phyloP scores from a whole-genome alignment of 2,888 invertebrate species.

The Hedychridium roseum region DNA sequence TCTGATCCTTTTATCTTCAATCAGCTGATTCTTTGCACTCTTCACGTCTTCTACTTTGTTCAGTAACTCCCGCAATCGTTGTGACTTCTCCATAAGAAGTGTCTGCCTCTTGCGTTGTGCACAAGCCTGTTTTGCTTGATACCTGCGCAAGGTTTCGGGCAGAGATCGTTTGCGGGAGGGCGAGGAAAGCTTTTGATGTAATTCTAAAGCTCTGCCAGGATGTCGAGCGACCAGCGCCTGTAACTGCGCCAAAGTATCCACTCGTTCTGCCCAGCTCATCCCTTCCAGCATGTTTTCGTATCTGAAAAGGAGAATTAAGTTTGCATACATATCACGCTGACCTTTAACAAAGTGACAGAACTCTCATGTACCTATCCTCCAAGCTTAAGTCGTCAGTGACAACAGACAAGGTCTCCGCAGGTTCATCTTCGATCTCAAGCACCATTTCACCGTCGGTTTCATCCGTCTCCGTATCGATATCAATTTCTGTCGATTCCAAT shows the following conservation, averaged over 20 bases:
- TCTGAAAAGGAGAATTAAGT: constrained; percentile 26
- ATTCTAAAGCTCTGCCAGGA: constrained; percentile 89
- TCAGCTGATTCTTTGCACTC: constrained; percentile 83
- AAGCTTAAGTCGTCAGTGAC: constrained; percentile 54
- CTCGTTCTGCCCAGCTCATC: constrained; percentile 87
- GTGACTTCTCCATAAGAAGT: constrained; percentile 83
- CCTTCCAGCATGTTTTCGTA: constrained; percentile 63
- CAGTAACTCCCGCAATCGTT: constrained; percentile 83
- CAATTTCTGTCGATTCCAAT: constrained; percentile 76
- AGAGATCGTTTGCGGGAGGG: constrained; percentile 86
- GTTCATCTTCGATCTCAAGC: constrained; percentile 62
- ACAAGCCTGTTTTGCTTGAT: constrained; percentile 90
- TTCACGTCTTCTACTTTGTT: constrained; percentile 87
- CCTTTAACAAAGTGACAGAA: background rate
- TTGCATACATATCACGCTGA: background rate
- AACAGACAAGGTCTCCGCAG: constrained; percentile 33
- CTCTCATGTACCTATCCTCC: constrained; percentile 49
- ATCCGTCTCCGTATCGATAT: constrained; percentile 83
- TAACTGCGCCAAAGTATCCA: constrained; percentile 80
- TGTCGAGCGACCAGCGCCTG: constrained; percentile 85
- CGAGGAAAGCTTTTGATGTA: constrained; percentile 93
- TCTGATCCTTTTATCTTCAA: constrained; percentile 79
- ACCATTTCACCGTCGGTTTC: constrained; percentile 78
- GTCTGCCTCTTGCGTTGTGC: constrained; percentile 88
- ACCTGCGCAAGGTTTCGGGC: constrained; percentile 78